These are phyloP conservation scores for Crocallis elinguaria DNA, from an alignment of 2,888 invertebrate species.

Conservation along the genomic window DNA sequence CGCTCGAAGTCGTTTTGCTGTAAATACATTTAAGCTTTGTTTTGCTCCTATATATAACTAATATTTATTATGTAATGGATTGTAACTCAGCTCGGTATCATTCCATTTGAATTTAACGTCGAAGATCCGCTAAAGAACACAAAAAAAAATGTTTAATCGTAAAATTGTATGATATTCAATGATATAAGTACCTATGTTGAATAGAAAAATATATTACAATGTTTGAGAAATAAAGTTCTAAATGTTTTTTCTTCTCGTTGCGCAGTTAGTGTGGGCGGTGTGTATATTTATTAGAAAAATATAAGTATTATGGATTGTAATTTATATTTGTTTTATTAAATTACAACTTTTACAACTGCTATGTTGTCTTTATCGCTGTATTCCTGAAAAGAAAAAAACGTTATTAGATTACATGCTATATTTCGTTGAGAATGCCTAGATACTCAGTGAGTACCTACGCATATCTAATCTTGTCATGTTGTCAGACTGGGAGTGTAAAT, in stretches of 20 bases:
- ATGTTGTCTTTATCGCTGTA: slow-evolving; percentile 45
- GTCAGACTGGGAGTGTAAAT: too few species aligned
- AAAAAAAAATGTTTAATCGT: slow-evolving; percentile 55
- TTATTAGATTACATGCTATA: background rate
- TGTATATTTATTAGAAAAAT: slow-evolving; percentile 79
- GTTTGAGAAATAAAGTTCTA: slow-evolving; percentile 62
- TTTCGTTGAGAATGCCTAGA: background rate
- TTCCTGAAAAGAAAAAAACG: slow-evolving; percentile 45
- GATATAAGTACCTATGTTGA: slow-evolving; percentile 79
- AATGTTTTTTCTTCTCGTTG: slow-evolving; percentile 68
- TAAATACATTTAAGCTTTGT: slow-evolving; percentile 57
- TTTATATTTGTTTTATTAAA: slow-evolving; percentile 59
- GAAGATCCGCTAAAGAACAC: slow-evolving; percentile 67
- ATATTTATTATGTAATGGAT: slow-evolving; percentile 38
- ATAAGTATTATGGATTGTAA: slow-evolving; percentile 70
- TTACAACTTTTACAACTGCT: slow-evolving; percentile 34
- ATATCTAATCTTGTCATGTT: background rate
- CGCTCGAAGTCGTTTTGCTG: slow-evolving; percentile 55
- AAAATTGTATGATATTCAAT: slow-evolving; percentile 74
- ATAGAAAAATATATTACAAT: slow-evolving; percentile 77
- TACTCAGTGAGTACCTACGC: background rate
- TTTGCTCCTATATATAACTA: slow-evolving; percentile 45
- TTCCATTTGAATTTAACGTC: slow-evolving; percentile 65
- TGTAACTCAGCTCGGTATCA: slow-evolving; percentile 78
- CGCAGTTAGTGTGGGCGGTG: slow-evolving; percentile 52